Evolutionary conservation across 2,888 invertebrate species (phyloP), one percentile per base, ranked within the genome.

Genomic region (Odiellus spinosus): DNA sequence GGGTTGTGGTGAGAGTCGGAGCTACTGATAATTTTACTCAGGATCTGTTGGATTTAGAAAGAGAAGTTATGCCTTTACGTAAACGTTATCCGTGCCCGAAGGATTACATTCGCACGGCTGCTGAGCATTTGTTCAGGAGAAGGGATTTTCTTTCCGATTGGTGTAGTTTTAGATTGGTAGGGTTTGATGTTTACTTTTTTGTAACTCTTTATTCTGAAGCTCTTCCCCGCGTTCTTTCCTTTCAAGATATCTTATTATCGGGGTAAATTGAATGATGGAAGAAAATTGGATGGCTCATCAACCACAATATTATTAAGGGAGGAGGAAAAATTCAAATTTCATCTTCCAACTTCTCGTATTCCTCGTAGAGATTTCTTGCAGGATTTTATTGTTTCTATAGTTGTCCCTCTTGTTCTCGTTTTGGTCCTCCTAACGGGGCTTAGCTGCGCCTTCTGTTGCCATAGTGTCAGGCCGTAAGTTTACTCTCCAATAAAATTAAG

Each of bases 81-180:
- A 81, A 80, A 53, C 67, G 82, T 39, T 73, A 76, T 0, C 76
- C 79, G 15, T 90, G 88, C 59, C 85, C 85, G 0, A 65, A 80
- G 19, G 78, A 81, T 58, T 86, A 81, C 63, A 88, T 87, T 63
- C 72, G 82, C 49, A 87, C 86, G 0, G 81, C 83, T 0, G 83
- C 84, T 0, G 87, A 90, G 63, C 73, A 81, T 56, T 72, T 79
- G 49, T 88, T 90, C 64, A 72, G 85, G 53, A 78, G 80, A 50
- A 78, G 78, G 8, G 79, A 78, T 1, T 78, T 87, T 59, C 75
- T 78, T 32, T 65, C 88, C 14, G 88, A 90, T 63, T 90, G 88
- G 88, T 90, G 88, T 60, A 78, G 79, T 44, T 88, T 88, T 63
- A 75, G 78, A 65, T 69, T 88, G 73, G 82, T 85, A 61, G 67